Evolutionary conservation across 2,888 invertebrate species (phyloP).

Genomic region (Hipparchia semele): DNA sequence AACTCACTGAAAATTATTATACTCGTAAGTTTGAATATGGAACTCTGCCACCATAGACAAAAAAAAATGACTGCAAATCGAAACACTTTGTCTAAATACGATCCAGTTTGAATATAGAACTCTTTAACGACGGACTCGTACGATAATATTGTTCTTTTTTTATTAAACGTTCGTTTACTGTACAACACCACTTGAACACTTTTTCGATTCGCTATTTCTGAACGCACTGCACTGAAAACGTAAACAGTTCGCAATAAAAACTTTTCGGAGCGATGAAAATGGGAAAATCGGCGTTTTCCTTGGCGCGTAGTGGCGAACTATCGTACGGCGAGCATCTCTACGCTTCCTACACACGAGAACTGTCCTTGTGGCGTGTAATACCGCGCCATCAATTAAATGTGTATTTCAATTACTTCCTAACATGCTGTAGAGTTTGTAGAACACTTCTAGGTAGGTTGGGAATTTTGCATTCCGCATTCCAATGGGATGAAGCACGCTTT

Average conservation of each 20-base stretch:
- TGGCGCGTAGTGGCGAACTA: slow-evolving; percentile 32
- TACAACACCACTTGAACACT: neutral
- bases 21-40: neutral
- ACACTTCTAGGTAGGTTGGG: no score
- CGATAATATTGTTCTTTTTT: neutral
- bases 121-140: neutral
- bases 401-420: slow-evolving; percentile 38
- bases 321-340: slow-evolving; percentile 8
- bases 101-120: neutral
- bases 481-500: no score
- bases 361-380: slow-evolving; percentile 37
- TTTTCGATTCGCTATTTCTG: neutral
- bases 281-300: slow-evolving; percentile 24
- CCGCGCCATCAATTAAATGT: slow-evolving; percentile 39
- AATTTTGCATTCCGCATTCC: no score
- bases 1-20: neutral
- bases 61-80: neutral
- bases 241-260: neutral
- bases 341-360: slow-evolving; percentile 32
- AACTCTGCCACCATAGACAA: neutral
- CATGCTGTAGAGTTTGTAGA: slow-evolving; percentile 13
- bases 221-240: neutral
- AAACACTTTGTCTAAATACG: neutral
- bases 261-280: slow-evolving; percentile 23
- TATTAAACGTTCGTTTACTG: neutral